phyloP scores from a whole-genome alignment of 2,888 invertebrate species.

The Notodonta dromedarius region DNA sequence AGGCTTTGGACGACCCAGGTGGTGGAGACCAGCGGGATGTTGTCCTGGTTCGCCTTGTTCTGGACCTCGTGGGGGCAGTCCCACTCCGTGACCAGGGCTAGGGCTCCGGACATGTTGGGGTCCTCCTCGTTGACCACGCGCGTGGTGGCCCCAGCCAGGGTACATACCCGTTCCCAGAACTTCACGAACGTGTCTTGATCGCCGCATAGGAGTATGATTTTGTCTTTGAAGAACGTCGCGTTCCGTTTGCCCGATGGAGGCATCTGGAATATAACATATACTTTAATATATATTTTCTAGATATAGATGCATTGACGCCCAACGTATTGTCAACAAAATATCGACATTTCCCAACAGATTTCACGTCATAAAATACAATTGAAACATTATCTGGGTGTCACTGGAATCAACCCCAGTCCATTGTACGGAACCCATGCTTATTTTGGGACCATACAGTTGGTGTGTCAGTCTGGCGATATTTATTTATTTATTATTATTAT shows the following conservation, averaged over 20 bases:
- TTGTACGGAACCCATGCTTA: too few species aligned
- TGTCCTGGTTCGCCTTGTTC: conserved; percentile 82
- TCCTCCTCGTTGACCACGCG: conserved; percentile 77
- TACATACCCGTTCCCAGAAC: conserved; percentile 86
- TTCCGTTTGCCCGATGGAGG: conserved; percentile 63
- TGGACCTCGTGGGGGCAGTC: conserved; percentile 84
- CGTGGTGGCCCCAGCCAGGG: conserved; percentile 81
- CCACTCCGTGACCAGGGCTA: conserved; percentile 85
- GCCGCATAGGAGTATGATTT: conserved; percentile 77
- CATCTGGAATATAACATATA: conserved; percentile 41
- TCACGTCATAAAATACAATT: too few species aligned
- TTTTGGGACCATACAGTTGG: too few species aligned
- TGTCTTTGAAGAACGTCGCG: conserved; percentile 77
- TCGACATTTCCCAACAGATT: too few species aligned
- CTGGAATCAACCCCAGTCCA: too few species aligned
- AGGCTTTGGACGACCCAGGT: conserved; percentile 89
- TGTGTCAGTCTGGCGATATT: too few species aligned
- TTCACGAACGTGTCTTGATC: conserved; percentile 81
- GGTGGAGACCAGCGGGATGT: conserved; percentile 87
- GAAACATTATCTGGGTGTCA: too few species aligned
- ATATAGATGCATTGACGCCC: too few species aligned
- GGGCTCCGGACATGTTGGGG: conserved; percentile 71
- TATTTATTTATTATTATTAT: too few species aligned
- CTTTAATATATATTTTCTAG: too few species aligned
- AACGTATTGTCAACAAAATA: too few species aligned